Evolutionary conservation across 2,113 vertebrate genomes (phyloP), one percentile per base, ranked within the genome.

Genomic region (Sciurus niger): DNA sequence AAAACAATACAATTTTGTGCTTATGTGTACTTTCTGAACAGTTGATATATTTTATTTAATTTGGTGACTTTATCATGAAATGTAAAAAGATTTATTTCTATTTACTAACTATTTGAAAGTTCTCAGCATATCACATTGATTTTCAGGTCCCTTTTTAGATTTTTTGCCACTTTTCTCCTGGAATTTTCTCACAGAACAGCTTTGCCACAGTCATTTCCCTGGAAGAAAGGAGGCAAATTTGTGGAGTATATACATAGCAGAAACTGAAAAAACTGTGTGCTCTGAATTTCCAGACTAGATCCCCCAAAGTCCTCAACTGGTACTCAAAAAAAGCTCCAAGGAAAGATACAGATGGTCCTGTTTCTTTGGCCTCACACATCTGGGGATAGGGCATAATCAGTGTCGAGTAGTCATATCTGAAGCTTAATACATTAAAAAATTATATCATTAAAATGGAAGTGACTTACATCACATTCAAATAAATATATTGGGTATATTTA

Each of bases 161-260:
- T 86, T 93, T 60, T 51, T 87, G 55, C 46, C 37, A 25, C 93
- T 90, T 92, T 68, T 1, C 37, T 46, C 68, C 7, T 13, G 67
- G 28, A 60, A 32, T 58, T 32, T 24, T 92, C 68, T 51, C 68
- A n/a, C 46, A 68, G 67, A 94, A 92, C 76, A 97, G 51, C 34
- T 96, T 96, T 96, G 17, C 51, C 90, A 28, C 48, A 86, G 55
- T 93, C n/a, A 43, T 63, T 94, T 89, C 78, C 20, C 43, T 94
- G 86, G 83, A 84, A 96, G 92, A 92, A 65, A 25, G 76, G 22
- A 83, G 25, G 12, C 20, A 80, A 51, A 70, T 92, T 97, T 93
- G 58, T 89, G 70, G 53, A 95, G 60, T 30, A 93, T 89, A 51
- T 37, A 92, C 68, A 68, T 25, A 37, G 63, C 87, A 86, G 80